Evolutionary conservation across 1,140 invertebrate genomes (phyloP), one percentile per base, ranked within the genome.

Genomic region (Camponotus floridanus): DNA sequence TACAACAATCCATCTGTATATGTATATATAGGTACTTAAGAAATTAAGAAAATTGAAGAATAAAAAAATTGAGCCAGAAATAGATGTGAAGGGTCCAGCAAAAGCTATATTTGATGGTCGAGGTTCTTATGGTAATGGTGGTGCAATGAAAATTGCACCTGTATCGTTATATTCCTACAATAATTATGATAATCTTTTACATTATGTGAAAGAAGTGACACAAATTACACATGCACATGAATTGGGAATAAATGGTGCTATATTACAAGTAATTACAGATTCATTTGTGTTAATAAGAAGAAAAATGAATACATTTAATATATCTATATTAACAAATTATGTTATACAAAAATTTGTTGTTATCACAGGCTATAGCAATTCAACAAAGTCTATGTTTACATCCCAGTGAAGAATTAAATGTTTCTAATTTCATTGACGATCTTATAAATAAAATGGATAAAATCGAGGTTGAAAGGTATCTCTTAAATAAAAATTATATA

Each of bases 41-140:
- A 96, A 96, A 87, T 94, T 97, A 33, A 74, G 36, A 9, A 39
- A 59, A 59, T 93, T 51, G 18, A 51, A 18, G 48, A 51, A 51
- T 18, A 51, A 51, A 15, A 51, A 51, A 6, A 51, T 51, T 51
- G 48, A 51, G 4, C 15, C 48, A 51, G 48, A 96, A 92, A 91
- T 93, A 48, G 96, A 98, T 94, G 92, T 97, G 18, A 96, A 96
- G 91, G 90, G 90, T 31, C 97, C 97, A 65, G 97, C 97, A 1
- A 95, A 93, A 68, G 94, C 96, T 91, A 97, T 97, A 92, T 98
- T 98, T 95, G 93, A 96, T 91, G 97, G 97, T 18, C 85, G 91
- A 80, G 97, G 97, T 4, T 98, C 97, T 7, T 97, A 96, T 95
- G 98, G 97, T 26, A 98, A 98, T 95, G 97, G 97, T 18, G 96